Base-by-base conservation (phyloP, 2,888 invertebrate species). In the Sclerodermus sp. region DNA sequence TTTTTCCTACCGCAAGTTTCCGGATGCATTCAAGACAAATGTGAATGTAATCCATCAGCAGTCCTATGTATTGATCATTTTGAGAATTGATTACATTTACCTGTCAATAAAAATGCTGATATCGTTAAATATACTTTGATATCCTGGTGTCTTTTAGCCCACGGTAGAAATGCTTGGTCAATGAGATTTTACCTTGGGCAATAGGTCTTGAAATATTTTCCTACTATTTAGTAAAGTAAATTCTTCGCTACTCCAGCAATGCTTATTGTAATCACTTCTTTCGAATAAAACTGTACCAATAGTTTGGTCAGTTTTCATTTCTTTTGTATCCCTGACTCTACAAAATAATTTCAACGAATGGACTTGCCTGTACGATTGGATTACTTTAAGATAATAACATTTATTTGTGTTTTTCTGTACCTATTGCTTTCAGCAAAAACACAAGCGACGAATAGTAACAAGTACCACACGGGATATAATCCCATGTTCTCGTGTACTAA, bases 241-340 rank as follows among this genome's bases (percentile, higher is more conserved):
- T 39, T 76, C 72, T 36, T 76, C 76, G 36, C 47, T 62, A 17
- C 68, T 68, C 75, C 76, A 76, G 47, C 75, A 76, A 48, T 62
- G 68, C 39, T 67, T 69, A 14, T 45, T 60, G 29, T 55, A 53
- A 48, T 68, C 60, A 49, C 58, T 62, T 58, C 53, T 65, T 37
- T 75, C 72, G 45, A 74, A 74, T 15, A 75, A 53, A 1, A 74
- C 71, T n/a, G 72, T 73, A n/a, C 75, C 76, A 17, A 70, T 59
- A 47, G 71, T 72, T 34, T 61, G 62, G 42, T 58, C 58, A 34
- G 51, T 23, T 8, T 23, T 23, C 8, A 23, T 23, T 5, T 8
- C 23, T 23, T 23, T 23, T 8, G n/a, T n/a, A n/a, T n/a, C n/a
- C n/a, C n/a, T n/a, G n/a, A n/a, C n/a, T n/a, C n/a, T n/a, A n/a